Evolutionary conservation across 1,140 invertebrate species (phyloP), one percentile per base, ranked within the genome.

Genomic region (Dendrolimus kikuchii): DNA sequence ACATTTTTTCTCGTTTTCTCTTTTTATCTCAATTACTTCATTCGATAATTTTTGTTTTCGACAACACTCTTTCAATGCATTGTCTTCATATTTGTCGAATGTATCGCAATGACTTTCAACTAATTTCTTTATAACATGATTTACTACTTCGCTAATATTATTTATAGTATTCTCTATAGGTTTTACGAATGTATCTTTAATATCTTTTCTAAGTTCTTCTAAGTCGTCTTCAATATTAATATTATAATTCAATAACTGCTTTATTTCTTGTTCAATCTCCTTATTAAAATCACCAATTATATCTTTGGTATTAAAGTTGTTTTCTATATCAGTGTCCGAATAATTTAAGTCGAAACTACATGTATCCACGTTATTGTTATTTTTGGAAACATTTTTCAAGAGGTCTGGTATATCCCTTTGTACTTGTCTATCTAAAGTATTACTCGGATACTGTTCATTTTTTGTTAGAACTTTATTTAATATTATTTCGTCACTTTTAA

Each of bases 271-370:
- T 70, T 89, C 88, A 38, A 89, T 75, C 77, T 89, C 88, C 71
- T 88, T 88, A 51, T 87, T 88, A 60, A 90, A 89, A 64, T 90
- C 86, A 37, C 88, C 89, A 57, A 89, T 86, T 47, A 89, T 88
- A 66, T 86, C 83, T 55, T 77, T 82, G 4, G 81, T 71, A 51
- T 84, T 50, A 59, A 86, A 86, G 60, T 86, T 84, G 57, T 86
- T 84, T 66, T 86, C 82, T 60, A 86, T 84, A 60, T 84, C 82
- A 43, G 74, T 76, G 52, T 74, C 67, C 44, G 73, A 70, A 50
- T 67, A 80, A 59, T 66, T 70, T 37, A 70, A 66, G 42, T 86
- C 77, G 43, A 62, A 71, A 49, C 41, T 63, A 45, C 57, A 63
- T 56, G 51, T 46, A 10, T 71, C 68, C 8, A 59, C 55, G 55